Base-by-base conservation (phyloP, 1,140 invertebrate genomes). In the Holcopasites calliopsidis region DNA sequence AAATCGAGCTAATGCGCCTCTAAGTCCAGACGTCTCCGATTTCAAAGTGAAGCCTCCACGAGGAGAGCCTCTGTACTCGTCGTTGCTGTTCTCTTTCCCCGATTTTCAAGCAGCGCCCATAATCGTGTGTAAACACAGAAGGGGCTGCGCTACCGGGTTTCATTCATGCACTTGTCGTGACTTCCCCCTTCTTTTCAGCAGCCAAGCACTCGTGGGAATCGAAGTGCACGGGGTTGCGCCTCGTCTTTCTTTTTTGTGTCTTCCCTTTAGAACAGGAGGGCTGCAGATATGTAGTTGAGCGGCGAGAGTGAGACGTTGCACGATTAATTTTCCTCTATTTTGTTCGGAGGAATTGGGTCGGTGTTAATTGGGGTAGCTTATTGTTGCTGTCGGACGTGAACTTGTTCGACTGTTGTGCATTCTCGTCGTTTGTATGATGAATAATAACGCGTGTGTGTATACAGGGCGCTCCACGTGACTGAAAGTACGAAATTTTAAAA, bases 11-110 rank as follows among this genome's bases (percentile, higher is more conserved):
- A 73, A 81, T 44, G 72, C 33, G 60, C n/a, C 16, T 49, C 28
- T 28, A 49, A 57, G 64, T 57, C 31, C 49, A 54, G 69, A 81
- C 64, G 18, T 65, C 64, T 83, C 80, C 40, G n/a, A 42, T 83
- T 70, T 83, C 75, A 70, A 83, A 83, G 69, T 35, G 10, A 18
- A 26, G 11, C n/a, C 4, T 18, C 35, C 44, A n/a, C 18, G 18
- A 35, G 13, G 10, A 1, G 11, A 21, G 50, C 10, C 23, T 26
- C 40, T n/a, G n/a, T n/a, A 13, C 16, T 26, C 50, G 11, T 26
- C 26, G 33, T 33, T 38, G 28, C 31, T 62, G n/a, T n/a, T n/a
- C n/a, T 61, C 23, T 40, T 60, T 75, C 58, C 60, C 47, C 2
- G 33, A 52, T 42, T 75, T 66, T 50, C 11, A 28, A 47, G 33